Percentiles rank a stretch among this genome's conserved stretches.
Evolutionary conservation across 2,797 vertebrate species (phyloP).

Genomic region (Sphaeramia orbicularis): DNA sequence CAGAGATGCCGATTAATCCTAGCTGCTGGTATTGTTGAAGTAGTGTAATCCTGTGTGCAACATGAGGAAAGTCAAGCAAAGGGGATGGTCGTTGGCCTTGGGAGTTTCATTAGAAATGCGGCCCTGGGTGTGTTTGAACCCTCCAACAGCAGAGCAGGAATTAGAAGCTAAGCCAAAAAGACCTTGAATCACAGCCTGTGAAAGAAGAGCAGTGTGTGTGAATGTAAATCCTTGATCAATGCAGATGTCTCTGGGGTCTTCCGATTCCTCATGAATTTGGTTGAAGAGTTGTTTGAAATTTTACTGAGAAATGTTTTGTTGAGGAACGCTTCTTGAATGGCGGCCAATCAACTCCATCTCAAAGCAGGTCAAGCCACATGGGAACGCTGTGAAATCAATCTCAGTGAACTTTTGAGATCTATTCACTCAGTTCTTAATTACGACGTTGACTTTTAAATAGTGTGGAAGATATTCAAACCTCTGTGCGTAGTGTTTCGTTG

Average conservation of each 20-base stretch:
- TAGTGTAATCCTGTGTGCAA: constrained; percentile 69
- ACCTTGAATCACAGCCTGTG: constrained; percentile 84
- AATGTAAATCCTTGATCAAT: constrained; percentile 86
- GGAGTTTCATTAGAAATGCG: constrained; percentile 80
- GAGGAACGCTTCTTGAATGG: constrained; percentile 63
- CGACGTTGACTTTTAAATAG: constrained; percentile 68
- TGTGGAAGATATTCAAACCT: constrained; percentile 45
- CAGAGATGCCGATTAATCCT: constrained; percentile 51
- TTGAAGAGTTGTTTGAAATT: constrained; percentile 79
- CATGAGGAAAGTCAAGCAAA: constrained; percentile 64
- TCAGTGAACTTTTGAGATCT: constrained; percentile 77
- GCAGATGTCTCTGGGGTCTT: constrained; percentile 75
- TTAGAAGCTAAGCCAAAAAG: constrained; percentile 84
- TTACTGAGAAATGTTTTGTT: constrained; percentile 80
- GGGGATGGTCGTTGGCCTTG: constrained; percentile 68
- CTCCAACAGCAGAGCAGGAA: constrained; percentile 80
- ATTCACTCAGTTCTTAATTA: constrained; percentile 74
- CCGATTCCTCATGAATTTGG: constrained; percentile 75
- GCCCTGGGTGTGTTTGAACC: constrained; percentile 78
- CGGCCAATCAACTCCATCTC: constrained; percentile 69
- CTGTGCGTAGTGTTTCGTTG: constrained; percentile 2
- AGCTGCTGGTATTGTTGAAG: constrained; percentile 60
- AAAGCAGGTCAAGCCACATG: constrained; percentile 73
- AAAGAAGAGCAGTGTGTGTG: constrained; percentile 77
- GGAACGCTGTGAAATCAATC: constrained; percentile 73